Evolutionary conservation across 2,797 vertebrate species (phyloP).

Genomic region (Lutjanus campechanus): DNA sequence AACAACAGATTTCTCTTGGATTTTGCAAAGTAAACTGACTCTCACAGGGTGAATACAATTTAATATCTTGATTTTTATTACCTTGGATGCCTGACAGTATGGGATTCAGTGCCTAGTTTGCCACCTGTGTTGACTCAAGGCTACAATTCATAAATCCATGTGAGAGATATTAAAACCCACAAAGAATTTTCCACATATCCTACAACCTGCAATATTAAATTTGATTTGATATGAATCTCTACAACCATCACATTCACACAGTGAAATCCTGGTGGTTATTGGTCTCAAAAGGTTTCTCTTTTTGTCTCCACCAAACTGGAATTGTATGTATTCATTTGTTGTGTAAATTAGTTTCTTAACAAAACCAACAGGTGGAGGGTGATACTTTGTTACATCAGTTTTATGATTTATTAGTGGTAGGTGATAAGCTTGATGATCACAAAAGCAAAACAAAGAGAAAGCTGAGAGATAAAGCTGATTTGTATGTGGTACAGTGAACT

Average conservation of each 20-base stretch:
- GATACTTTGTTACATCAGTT: background rate
- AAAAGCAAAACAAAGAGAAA: background rate
- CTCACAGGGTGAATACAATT: background rate
- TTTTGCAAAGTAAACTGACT: background rate
- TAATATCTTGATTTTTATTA: slow-evolving; percentile 8
- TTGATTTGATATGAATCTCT: background rate
- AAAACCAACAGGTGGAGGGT: background rate
- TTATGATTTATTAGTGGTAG: background rate
- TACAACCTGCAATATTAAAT: slow-evolving; percentile 7
- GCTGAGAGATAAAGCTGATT: background rate
- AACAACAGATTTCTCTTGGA: background rate
- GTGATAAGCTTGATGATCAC: background rate
- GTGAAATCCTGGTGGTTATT: background rate
- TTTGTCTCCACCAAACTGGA: background rate
- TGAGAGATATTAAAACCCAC: slow-evolving; percentile 14
- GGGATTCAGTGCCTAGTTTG: slow-evolving; percentile 10
- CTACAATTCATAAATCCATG: slow-evolving; percentile 10
- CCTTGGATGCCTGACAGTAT: slow-evolving; percentile 11
- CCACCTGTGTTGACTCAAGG: slow-evolving; percentile 18
- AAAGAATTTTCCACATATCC: slow-evolving; percentile 9
- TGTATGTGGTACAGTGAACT: background rate
- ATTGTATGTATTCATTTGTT: background rate
- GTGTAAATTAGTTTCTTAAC: background rate
- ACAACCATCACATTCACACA: background rate
- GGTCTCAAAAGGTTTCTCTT: background rate